Percentiles rank a stretch among this genome's conserved stretches.
phyloP scores from a whole-genome alignment of 2,113 vertebrate genomes.

The Sinocyclocheilus anshuiensis region DNA sequence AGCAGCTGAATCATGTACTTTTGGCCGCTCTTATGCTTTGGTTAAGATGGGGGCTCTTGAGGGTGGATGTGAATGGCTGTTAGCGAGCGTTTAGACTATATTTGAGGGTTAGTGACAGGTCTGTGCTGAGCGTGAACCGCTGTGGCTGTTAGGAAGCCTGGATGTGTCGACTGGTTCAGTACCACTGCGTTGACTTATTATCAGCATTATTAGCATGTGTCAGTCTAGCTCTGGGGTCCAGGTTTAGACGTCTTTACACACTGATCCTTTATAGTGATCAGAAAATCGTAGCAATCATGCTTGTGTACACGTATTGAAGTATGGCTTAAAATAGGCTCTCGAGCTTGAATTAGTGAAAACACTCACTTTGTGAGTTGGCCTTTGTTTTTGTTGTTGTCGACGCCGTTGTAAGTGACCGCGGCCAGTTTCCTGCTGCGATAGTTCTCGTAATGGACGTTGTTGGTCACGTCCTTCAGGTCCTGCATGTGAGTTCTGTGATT shows the following conservation, averaged over 20 bases:
- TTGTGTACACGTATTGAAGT: not conserved
- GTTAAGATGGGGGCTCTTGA: not conserved
- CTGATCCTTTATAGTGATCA: not conserved
- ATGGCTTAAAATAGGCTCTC: not conserved
- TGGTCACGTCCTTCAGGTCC: conserved; percentile 96
- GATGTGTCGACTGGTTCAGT: not conserved
- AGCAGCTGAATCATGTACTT: not conserved
- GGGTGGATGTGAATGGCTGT: not conserved
- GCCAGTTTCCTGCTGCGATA: conserved; percentile 93
- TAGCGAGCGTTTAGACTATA: not conserved
- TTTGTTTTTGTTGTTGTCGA: conserved; percentile 92
- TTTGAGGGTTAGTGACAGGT: conserved; percentile 16
- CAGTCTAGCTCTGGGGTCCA: not conserved
- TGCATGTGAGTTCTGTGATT: conserved; percentile 91
- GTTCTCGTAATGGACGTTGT: conserved; percentile 97
- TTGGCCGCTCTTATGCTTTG: not conserved
- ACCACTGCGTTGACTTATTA: not conserved
- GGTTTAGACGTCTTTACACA: not conserved
- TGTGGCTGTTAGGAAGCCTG: conserved; percentile 6
- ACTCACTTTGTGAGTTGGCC: conserved; percentile 90
- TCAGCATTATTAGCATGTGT: not conserved
- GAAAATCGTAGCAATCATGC: not conserved
- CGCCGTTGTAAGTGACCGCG: conserved; percentile 91
- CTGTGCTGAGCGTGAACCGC: not conserved
- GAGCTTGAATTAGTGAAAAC: not conserved